Percentiles rank a stretch among this genome's conserved stretches.
Evolutionary conservation across 2,797 vertebrate genomes (phyloP).

Genomic region (Falco biarmicus): DNA sequence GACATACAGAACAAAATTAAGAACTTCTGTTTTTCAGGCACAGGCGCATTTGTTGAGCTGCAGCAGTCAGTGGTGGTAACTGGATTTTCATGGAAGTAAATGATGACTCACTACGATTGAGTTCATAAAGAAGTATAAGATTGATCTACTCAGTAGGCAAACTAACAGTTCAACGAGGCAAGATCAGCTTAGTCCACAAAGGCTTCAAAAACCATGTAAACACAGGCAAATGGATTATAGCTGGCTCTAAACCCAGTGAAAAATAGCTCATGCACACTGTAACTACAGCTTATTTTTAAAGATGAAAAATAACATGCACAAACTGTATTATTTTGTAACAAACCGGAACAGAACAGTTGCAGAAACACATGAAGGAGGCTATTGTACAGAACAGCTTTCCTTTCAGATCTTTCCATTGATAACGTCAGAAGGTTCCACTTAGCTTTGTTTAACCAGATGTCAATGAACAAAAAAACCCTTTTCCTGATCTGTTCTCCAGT

Average conservation of each 20-base stretch:
- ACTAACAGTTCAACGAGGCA: background rate
- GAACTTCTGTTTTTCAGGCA: background rate
- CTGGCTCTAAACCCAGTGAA: background rate
- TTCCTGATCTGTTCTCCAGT: conserved; percentile 45
- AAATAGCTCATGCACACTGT: background rate
- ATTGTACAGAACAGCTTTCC: conserved; percentile 34
- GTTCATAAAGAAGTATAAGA: background rate
- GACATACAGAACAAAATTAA: background rate
- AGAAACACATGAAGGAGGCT: conserved; percentile 39
- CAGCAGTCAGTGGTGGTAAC: background rate
- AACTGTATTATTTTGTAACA: background rate
- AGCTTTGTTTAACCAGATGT: conserved; percentile 63
- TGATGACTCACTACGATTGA: background rate
- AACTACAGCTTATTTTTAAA: conserved; percentile 8
- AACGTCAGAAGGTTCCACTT: conserved; percentile 60
- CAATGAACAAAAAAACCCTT: conserved; percentile 46
- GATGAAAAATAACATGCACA: background rate
- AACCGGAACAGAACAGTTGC: conserved; percentile 36
- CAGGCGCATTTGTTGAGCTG: background rate
- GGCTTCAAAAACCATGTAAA: background rate
- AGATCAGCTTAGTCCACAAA: background rate
- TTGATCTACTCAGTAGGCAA: background rate
- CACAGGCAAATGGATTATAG: background rate
- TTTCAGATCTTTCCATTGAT: conserved; percentile 57
- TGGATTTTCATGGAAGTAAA: conserved; percentile 6